Conservation (phyloP, 2,888 invertebrate species). For the Dione vanillae region DNA sequence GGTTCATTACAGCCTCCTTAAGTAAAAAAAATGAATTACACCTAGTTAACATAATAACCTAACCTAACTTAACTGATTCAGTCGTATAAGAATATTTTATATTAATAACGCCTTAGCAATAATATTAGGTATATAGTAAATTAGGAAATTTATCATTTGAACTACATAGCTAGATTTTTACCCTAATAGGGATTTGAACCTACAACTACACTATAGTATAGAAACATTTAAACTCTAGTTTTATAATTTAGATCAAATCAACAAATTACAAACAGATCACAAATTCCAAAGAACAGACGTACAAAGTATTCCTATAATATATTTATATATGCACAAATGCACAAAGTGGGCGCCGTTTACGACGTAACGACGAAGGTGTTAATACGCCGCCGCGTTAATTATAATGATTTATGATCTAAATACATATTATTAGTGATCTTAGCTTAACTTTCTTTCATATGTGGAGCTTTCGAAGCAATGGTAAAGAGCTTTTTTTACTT, state of each 20-base stretch:
- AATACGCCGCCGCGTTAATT: constrained; percentile 63
- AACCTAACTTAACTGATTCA: too few relatives aligned
- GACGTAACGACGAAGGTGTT: constrained; percentile 58
- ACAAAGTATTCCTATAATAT: constrained; percentile 30
- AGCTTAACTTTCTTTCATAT: background rate
- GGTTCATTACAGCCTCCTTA: too few relatives aligned
- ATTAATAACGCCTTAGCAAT: too few relatives aligned
- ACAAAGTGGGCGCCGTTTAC: constrained; percentile 58
- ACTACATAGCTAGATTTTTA: too few relatives aligned
- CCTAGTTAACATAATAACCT: too few relatives aligned
- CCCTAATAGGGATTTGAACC: background rate
- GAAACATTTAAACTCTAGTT: background rate
- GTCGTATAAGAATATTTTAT: too few relatives aligned
- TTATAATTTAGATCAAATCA: constrained; percentile 8
- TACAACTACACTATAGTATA: background rate
- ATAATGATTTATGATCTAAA: constrained; percentile 62
- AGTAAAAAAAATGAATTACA: too few relatives aligned
- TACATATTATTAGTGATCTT: constrained; percentile 37
- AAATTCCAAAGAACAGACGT: constrained; percentile 7
- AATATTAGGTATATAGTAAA: too few relatives aligned
- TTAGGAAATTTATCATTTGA: too few relatives aligned
- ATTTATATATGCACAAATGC: constrained; percentile 62
- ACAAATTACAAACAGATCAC: background rate
- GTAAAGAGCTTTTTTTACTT: background rate
- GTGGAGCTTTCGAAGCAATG: background rate